Conservation (phyloP, 2,888 invertebrate genomes). For the Leucania comma region DNA sequence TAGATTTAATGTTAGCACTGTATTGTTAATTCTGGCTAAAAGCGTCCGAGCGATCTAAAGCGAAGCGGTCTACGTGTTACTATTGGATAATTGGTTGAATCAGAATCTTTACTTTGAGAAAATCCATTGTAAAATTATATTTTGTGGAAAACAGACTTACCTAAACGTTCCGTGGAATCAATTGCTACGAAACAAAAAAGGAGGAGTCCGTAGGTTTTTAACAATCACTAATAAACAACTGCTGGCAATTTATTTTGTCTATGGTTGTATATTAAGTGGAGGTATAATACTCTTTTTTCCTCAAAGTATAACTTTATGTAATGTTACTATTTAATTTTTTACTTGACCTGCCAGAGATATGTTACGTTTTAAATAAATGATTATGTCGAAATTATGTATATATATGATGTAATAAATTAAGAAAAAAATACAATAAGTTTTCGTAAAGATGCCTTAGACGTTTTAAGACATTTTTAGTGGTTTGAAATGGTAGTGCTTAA, state of each 20-base stretch:
- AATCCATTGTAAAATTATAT: conserved; percentile 62
- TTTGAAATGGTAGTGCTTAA: conserved; percentile 74
- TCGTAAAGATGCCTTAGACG: conserved; percentile 88
- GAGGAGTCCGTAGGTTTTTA: background rate
- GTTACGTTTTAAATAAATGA: conserved; percentile 86
- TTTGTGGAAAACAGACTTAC: conserved; percentile 46
- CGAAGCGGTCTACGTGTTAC: conserved; percentile 76
- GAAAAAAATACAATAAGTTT: conserved; percentile 89
- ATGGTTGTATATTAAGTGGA: conserved; percentile 18
- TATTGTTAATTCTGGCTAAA: conserved; percentile 79
- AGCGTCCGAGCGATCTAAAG: conserved; percentile 67
- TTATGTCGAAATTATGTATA: conserved; percentile 90
- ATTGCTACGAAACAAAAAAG: conserved; percentile 7
- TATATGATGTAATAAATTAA: conserved; percentile 90
- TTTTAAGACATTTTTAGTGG: conserved; percentile 83
- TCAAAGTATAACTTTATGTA: conserved; percentile 60
- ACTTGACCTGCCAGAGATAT: conserved; percentile 85
- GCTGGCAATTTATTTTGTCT: conserved; percentile 9
- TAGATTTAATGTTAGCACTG: conserved; percentile 74
- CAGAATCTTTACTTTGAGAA: conserved; percentile 57
- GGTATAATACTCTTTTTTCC: conserved; percentile 32
- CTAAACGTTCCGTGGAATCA: conserved; percentile 4
- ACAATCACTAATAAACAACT: conserved; percentile 2
- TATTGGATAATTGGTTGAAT: conserved; percentile 70
- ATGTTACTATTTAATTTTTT: conserved; percentile 74